These are phyloP conservation scores for Ectropis crepuscularia DNA, from an alignment of 2,888 invertebrate genomes.

Conservation along the genomic window DNA sequence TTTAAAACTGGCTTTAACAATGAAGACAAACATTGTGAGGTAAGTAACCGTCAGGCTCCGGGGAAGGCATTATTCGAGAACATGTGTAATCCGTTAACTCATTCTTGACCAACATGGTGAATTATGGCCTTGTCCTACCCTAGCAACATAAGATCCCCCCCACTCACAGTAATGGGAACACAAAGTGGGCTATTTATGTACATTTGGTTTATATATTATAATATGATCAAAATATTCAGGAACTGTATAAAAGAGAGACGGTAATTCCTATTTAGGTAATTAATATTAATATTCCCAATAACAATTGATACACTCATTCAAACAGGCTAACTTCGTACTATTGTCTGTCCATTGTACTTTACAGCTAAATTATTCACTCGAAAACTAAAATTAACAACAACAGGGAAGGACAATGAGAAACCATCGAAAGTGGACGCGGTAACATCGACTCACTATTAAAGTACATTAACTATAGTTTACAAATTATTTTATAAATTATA, in stretches of 20 bases:
- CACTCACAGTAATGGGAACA: no score
- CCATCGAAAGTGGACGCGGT: conserved; percentile 27
- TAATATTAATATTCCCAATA: no score
- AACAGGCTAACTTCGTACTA: conserved; percentile 6
- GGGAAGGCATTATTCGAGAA: no score
- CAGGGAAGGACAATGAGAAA: conserved; percentile 26
- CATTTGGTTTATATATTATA: background rate
- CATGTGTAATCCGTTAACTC: no score
- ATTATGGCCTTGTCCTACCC: no score
- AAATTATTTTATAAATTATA: background rate
- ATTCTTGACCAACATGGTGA: no score
- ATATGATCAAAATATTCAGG: conserved; percentile 1
- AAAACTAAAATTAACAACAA: conserved; percentile 26
- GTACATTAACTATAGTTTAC: conserved; percentile 5
- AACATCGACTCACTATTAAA: conserved; percentile 33
- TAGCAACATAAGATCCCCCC: no score
- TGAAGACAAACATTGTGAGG: no score
- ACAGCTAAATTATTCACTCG: conserved; percentile 13
- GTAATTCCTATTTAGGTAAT: background rate
- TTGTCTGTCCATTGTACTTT: conserved; percentile 10
- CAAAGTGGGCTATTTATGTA: no score
- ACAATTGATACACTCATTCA: background rate
- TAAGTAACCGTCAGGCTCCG: no score
- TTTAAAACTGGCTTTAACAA: no score
- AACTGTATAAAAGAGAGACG: conserved; percentile 7